Conservation (phyloP, 2,888 invertebrate genomes). For the Melipona beecheii region DNA sequence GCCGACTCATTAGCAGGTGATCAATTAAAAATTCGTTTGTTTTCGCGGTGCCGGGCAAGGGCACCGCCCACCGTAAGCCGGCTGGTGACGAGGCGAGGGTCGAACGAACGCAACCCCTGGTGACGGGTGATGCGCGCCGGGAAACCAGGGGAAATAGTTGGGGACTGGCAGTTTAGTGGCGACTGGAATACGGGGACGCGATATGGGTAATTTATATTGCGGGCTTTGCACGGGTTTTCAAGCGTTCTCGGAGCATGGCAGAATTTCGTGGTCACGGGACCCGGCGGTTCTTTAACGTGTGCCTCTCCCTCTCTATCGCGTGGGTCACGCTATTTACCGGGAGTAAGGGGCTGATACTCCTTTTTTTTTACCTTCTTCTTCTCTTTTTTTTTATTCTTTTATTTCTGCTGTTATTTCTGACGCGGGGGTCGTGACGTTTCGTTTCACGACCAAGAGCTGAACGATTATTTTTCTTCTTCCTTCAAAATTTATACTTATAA, state of each 20-base stretch:
- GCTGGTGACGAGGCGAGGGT: conserved; percentile 55
- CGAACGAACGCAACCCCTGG: conserved; percentile 36
- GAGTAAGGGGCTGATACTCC: conserved; percentile 13
- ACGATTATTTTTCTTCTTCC: too few species aligned
- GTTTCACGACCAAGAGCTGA: too few species aligned
- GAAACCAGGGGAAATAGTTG: conserved; percentile 44
- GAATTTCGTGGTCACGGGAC: conserved; percentile 41
- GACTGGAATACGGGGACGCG: conserved; percentile 53
- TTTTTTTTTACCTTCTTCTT: not conserved
- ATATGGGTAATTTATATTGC: conserved; percentile 63
- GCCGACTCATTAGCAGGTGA: conserved; percentile 81
- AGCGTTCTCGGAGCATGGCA: conserved; percentile 40
- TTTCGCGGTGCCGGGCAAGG: conserved; percentile 60
- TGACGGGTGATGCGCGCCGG: conserved; percentile 46
- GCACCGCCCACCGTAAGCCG: conserved; percentile 61
- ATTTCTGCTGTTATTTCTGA: rapidly evolving
- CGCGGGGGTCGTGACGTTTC: not conserved
- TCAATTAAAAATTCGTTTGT: conserved; percentile 81
- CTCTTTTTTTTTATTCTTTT: not conserved
- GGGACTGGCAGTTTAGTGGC: conserved; percentile 57
- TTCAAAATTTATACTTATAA: too few species aligned
- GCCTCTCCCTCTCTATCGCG: conserved; percentile 32
- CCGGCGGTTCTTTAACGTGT: conserved; percentile 17
- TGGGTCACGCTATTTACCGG: conserved; percentile 50
- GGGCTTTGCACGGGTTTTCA: conserved; percentile 47